Percentiles rank a stretch among this genome's conserved stretches.
Evolutionary conservation across 2,888 invertebrate genomes (phyloP).

Genomic region (Dascillus cervinus): DNA sequence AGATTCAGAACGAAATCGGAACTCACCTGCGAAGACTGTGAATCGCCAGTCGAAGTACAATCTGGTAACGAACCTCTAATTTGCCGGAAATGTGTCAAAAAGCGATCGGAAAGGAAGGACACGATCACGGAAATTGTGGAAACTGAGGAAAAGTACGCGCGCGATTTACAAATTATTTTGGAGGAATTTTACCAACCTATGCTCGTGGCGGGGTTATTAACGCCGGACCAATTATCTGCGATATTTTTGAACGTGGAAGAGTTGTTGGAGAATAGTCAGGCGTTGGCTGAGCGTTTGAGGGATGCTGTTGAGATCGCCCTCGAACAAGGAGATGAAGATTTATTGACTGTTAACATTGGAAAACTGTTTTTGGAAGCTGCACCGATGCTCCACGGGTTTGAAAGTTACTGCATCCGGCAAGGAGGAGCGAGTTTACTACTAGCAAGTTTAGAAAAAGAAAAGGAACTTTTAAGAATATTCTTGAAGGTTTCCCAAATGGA

Average conservation of each 20-base stretch:
- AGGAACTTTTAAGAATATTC: conserved; percentile 88
- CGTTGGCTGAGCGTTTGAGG: conserved; percentile 77
- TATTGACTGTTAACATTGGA: conserved; percentile 83
- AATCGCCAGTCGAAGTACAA: conserved; percentile 69
- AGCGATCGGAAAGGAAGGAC: conserved; percentile 84
- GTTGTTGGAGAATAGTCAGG: conserved; percentile 78
- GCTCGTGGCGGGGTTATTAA: conserved; percentile 83
- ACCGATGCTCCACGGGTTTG: conserved; percentile 90
- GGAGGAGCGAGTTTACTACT: conserved; percentile 80
- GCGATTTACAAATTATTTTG: conserved; percentile 84
- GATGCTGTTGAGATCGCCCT: conserved; percentile 79
- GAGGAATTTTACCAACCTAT: conserved; percentile 92
- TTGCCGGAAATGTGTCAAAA: conserved; percentile 83
- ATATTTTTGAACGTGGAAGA: conserved; percentile 93
- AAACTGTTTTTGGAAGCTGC: conserved; percentile 84
- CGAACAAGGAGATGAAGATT: conserved; percentile 76
- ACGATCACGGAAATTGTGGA: conserved; percentile 93
- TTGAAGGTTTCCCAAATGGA: conserved; percentile 95
- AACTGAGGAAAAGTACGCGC: conserved; percentile 91
- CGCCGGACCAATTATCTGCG: conserved; percentile 82
- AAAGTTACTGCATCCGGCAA: conserved; percentile 91
- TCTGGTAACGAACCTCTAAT: conserved; percentile 70
- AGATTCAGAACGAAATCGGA: conserved; percentile 60
- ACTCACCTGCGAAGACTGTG: conserved; percentile 74
- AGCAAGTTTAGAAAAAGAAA: conserved; percentile 89